A percentile compares a stretch with the other conserved stretches of the same genome.
Evolutionary conservation across 2,888 invertebrate species (phyloP).

Genomic region (Encarsia formosa): DNA sequence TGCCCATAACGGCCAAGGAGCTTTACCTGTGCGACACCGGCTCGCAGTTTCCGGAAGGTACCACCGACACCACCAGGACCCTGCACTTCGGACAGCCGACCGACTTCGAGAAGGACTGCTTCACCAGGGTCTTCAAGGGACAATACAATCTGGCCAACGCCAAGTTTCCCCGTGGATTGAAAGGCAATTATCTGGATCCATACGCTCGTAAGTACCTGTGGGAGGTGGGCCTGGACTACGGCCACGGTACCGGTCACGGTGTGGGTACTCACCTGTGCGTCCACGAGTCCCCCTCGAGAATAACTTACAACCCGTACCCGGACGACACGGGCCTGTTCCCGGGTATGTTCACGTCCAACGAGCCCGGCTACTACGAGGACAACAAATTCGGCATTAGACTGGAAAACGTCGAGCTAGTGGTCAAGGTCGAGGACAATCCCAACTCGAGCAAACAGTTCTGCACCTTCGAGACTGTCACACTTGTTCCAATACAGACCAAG

Average conservation of each 20-base stretch:
- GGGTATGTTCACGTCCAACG: conserved; percentile 79
- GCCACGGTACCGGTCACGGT: conserved; percentile 93
- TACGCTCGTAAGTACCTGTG: conserved; percentile 78
- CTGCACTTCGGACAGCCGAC: conserved; percentile 80
- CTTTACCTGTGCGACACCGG: conserved; percentile 92
- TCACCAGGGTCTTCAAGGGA: conserved; percentile 87
- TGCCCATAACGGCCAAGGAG: conserved; percentile 65
- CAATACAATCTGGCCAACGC: conserved; percentile 71
- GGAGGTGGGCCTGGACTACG: conserved; percentile 85
- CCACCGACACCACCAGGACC: conserved; percentile 92
- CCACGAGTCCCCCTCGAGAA: conserved; percentile 85
- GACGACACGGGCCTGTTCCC: conserved; percentile 74
- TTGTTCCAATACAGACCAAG: conserved; percentile 79
- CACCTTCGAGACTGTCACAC: conserved; percentile 79
- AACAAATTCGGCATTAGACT: conserved; percentile 85
- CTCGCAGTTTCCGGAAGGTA: conserved; percentile 83
- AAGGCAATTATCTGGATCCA: conserved; percentile 76
- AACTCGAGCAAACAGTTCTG: conserved; percentile 63
- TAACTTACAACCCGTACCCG: conserved; percentile 68
- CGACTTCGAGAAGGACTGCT: conserved; percentile 71
- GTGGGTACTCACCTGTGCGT: conserved; percentile 90
- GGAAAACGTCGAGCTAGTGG: conserved; percentile 79
- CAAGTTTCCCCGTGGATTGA: conserved; percentile 74
- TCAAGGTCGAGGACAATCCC: conserved; percentile 57
- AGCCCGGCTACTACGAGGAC: conserved; percentile 91